phyloP scores from a whole-genome alignment of 2,797 vertebrate species.

The Apodemus agrarius region DNA sequence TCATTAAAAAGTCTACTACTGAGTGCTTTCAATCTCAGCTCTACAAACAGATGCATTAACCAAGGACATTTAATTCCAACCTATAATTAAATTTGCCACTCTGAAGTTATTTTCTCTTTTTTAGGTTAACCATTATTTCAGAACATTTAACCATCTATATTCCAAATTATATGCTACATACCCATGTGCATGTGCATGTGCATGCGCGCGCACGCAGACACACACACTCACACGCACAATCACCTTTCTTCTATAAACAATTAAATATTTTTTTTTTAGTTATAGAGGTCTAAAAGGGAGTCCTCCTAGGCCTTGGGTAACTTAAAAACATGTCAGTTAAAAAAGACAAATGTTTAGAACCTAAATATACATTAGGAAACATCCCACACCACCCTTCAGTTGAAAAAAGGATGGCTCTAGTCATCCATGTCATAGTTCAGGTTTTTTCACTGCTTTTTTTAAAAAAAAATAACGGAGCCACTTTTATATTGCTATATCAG shows the following conservation, averaged over 20 bases:
- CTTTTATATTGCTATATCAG: background rate
- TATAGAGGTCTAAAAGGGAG: background rate
- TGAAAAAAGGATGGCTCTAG: background rate
- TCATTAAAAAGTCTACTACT: constrained; percentile 81
- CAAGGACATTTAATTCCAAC: constrained; percentile 79
- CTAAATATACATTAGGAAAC: background rate
- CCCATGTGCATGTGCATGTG: background rate
- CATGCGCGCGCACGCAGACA: background rate
- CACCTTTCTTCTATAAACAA: constrained; percentile 1
- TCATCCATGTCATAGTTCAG: background rate
- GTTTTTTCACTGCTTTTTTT: background rate
- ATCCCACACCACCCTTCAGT: background rate
- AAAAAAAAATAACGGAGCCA: background rate
- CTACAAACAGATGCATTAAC: constrained; percentile 80
- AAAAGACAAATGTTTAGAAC: constrained; percentile 21
- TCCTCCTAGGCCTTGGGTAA: background rate
- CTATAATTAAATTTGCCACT: constrained; percentile 84
- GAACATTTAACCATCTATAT: constrained; percentile 61
- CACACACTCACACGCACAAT: too few species aligned
- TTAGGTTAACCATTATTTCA: constrained; percentile 57
- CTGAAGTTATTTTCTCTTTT: constrained; percentile 80
- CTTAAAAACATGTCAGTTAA: background rate
- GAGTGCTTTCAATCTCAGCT: constrained; percentile 77
- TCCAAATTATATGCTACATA: background rate
- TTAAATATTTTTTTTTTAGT: constrained; percentile 17